Base-by-base conservation (phyloP, 2,113 vertebrate species). In the Cettia cetti region DNA sequence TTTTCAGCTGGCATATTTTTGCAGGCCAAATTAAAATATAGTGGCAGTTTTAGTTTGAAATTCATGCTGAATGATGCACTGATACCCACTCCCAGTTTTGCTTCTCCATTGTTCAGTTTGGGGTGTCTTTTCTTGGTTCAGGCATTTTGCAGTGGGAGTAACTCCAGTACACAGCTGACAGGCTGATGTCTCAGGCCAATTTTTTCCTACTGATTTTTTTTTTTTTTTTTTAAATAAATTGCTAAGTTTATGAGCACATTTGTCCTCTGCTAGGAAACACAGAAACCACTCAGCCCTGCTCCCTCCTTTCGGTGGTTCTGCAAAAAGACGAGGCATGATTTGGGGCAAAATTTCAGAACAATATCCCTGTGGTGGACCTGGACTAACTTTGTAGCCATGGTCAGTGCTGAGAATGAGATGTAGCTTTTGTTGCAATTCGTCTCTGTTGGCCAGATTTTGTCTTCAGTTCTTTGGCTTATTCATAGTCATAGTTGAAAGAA, bases 41-140 rank as follows among this genome's bases (percentile, higher is more conserved):
- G 9, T 37, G 27, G 16, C 20, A 40, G 15, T 59, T 89, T 27
- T 26, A 13, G 14, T 85, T 68, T 66, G 8, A 68, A 81, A 72
- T 64, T 40, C 44, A 18, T 71, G 31, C 37, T 76, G 44, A 57
- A 52, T 27, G 11, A 45, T 74, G 40, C 23, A 22, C 6, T 68
- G 27, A 44, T 42, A 42, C 20, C 7, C 24, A 28, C 10, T 47
- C 53, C 22, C 11, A 24, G 6, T 75, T 86, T 66, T 66, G 7
- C 20, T 47, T 45, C 24, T 66, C 39, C 12, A 0, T 57, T 83
- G 6, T 56, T 81, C 0, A 0, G 7, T 63, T 56, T 68, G 19
- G 7, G 4, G 10, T 91, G 30, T n/a, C 45, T 64, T 84, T 37
- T 37, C 54, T 22, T 39, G 18, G 4, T 82, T 70, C 9, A 6